Conservation (phyloP, 2,797 vertebrate genomes). For the Pelodytes ibericus region DNA sequence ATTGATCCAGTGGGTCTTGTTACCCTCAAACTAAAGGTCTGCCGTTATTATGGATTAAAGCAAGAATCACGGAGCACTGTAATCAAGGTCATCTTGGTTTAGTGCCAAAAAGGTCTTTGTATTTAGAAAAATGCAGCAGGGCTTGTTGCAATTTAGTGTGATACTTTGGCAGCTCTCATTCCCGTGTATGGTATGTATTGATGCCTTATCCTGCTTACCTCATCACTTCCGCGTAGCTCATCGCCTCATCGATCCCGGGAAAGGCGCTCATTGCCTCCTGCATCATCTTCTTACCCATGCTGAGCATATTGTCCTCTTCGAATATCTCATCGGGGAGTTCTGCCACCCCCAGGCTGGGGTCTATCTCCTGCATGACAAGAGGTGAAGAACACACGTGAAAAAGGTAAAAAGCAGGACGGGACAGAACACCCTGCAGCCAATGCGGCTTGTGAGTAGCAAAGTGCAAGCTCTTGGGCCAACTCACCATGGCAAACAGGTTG, state of each 20-base stretch:
- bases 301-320: constrained; percentile 95
- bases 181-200: no score
- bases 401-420: neutral
- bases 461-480: constrained; percentile 50
- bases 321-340: constrained; percentile 96
- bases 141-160: no score
- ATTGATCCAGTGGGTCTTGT: no score
- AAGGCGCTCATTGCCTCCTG: constrained; percentile 97
- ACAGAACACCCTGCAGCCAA: neutral
- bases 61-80: no score
- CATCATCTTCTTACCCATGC: constrained; percentile 99
- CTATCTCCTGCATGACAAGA: constrained; percentile 84
- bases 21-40: no score
- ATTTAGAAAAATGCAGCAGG: no score
- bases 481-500: constrained; percentile 96
- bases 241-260: constrained; percentile 91
- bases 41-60: no score
- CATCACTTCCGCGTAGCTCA: constrained; percentile 97
- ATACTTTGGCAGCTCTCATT: no score
- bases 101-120: no score
- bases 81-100: no score
- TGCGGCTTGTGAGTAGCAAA: neutral
- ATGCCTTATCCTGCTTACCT: no score
- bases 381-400: neutral
- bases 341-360: constrained; percentile 90